Base-by-base conservation (phyloP, 2,888 invertebrate genomes). In the Incurvaria masculella region DNA sequence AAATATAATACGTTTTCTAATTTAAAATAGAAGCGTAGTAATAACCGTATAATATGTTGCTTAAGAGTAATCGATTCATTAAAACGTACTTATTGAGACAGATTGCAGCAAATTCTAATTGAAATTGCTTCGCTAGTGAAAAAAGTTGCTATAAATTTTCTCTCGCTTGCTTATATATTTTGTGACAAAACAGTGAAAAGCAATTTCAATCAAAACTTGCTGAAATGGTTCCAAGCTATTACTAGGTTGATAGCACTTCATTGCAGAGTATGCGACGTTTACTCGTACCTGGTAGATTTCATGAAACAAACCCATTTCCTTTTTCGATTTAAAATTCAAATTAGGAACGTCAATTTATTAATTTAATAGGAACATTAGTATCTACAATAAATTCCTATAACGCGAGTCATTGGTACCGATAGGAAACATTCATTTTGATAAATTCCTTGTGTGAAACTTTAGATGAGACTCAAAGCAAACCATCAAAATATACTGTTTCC, bases 1-100 rank as follows among this genome's bases (percentile, higher is more conserved):
- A 73, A 70, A 75, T 72, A 72, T 74, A 75, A 75, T 76, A 75
- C 72, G 72, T 65, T 68, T 65, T 68, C 64, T 72, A 69, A 72
- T 33, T 14, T 33, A 70, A 74, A 72, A 72, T 75, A 71, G 64
- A 76, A 76, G 75, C 74, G 75, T 76, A 75, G 20, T 72, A 23
- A 23, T 23, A 23, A 23, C 23, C 23, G 23, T 23, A 23, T 6
- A 23, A 23, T 23, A 33, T 33, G 14, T 11, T 33, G 6, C 14
- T 33, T 8, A 33, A 33, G 33, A 33, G 14, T 33, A 33, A 33
- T 33, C 33, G 11, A 33, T 33, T n/a, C 8, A 14, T 11, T 23
- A 23, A 10, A 23, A 23, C 10, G 23, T 23, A 10, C 14, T 33
- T n/a, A 33, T 33, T 23, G 10, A 23, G 10, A 11, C 33, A n/a